Evolutionary conservation across 2,797 vertebrate genomes (phyloP).

Genomic region (Phoeniculus purpureus): DNA sequence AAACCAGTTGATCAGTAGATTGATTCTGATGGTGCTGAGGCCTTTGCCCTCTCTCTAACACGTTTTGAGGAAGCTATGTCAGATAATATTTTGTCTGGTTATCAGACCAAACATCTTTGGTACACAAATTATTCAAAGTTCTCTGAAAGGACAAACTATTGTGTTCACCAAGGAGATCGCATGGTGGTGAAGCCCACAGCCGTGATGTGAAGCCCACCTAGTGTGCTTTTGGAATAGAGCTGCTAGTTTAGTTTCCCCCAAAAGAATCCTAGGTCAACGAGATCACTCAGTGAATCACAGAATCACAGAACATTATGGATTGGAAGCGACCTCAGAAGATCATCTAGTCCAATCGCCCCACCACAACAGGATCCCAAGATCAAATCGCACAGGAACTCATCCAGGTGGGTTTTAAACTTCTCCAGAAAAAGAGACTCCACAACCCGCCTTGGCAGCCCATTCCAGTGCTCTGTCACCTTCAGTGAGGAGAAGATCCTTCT

Average conservation of each 20-base stretch:
- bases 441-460: too few species aligned
- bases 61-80: not conserved
- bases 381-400: too few species aligned
- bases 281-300: not conserved
- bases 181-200: not conserved
- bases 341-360: too few species aligned
- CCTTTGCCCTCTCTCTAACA: not conserved
- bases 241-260: not conserved
- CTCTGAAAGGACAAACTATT: not conserved
- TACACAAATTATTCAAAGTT: not conserved
- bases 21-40: not conserved
- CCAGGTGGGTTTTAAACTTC: too few species aligned
- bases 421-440: too few species aligned
- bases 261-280: not conserved
- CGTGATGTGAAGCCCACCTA: not conserved
- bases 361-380: too few species aligned
- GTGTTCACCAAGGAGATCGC: not conserved
- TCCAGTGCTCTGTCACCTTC: too few species aligned
- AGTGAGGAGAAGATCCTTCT: too few species aligned
- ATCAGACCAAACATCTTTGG: accelerated
- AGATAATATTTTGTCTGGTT: not conserved
- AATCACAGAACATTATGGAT: too few species aligned
- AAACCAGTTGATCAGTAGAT: not conserved
- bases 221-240: not conserved
- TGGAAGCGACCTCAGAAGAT: too few species aligned